Evolutionary conservation across 2,888 invertebrate genomes (phyloP).

Genomic region (Nymphalis urticae): DNA sequence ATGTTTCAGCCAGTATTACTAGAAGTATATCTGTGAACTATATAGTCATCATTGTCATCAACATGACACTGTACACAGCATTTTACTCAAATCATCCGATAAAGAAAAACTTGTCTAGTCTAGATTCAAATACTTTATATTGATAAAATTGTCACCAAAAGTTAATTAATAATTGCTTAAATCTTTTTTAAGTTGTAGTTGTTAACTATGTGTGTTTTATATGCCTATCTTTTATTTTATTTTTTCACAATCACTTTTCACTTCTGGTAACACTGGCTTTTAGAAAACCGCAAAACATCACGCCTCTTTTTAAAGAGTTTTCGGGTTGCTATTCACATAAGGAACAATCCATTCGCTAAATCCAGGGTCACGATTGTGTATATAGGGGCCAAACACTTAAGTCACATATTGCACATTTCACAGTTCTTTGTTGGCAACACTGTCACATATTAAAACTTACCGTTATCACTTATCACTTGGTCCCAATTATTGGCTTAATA

Average conservation of each 20-base stretch:
- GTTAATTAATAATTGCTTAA: too few species aligned
- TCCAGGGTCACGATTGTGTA: conserved; percentile 43
- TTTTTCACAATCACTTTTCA: conserved; percentile 43
- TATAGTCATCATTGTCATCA: too few species aligned
- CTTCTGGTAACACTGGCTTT: conserved; percentile 66
- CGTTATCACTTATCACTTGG: conserved; percentile 80
- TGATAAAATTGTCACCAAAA: too few species aligned
- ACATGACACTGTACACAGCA: too few species aligned
- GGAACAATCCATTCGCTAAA: conserved; percentile 53
- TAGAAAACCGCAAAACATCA: conserved; percentile 41
- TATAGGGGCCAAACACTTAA: conserved; percentile 63
- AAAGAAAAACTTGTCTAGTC: too few species aligned
- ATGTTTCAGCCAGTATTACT: conserved; percentile 43
- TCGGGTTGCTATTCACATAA: conserved; percentile 39
- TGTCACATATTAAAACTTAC: conserved; percentile 65
- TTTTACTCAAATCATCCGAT: too few species aligned
- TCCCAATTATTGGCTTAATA: conserved; percentile 66
- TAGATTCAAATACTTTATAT: too few species aligned
- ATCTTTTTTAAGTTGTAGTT: too few species aligned
- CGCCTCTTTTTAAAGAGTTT: conserved; percentile 19
- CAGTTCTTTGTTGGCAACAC: conserved; percentile 66
- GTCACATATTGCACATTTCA: conserved; percentile 70
- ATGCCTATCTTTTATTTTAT: neutral
- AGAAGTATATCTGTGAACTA: conserved; percentile 23
- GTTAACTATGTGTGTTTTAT: too few species aligned